Base-by-base conservation (phyloP, 1,140 invertebrate species). In the Popillia japonica region DNA sequence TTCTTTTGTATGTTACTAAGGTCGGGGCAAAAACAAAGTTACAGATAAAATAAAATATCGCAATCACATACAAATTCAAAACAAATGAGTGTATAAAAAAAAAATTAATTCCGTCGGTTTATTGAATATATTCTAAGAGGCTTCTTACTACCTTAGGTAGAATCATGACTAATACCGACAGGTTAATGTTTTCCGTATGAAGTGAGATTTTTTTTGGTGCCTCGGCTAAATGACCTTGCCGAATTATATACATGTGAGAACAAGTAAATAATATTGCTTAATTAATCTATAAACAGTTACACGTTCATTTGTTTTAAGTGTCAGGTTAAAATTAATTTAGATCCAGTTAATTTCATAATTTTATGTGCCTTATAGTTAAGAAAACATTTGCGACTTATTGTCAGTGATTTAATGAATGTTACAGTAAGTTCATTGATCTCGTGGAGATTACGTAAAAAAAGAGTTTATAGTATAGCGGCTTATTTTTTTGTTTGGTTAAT, bases 401-500 rank as follows among this genome's bases (percentile, higher is more conserved):
- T 55, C 14, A 17, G 6, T 17, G 48, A 55, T 55, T 55, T 55
- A 55, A 55, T 55, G 10, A 55, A 55, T 55, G 14, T 55, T 48
- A 17, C 11, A 17, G 48, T 55, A 17, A 55, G 48, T 55, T 55
- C 48, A 55, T 55, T 55, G 48, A 55, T n/a, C 48, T 3, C 17
- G 17, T 6, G n/a, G 14, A 55, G 10, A 17, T n/a, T n/a, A 55
- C 48, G 17, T 3, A 55, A 55, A 55, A 55, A 34, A 14, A 55
- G 48, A 55, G 17, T 55, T 55, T 55, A 55, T 55, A 55, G 48
- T 17, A 6, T 55, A 55, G 48, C 48, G 48, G 48, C 48, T 55
- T 55, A 55, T 55, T 55, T 55, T 55, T 55, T 55, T 55, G 14
- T n/a, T 55, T 17, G 17, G 11, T 55, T 55, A 34, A 34, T 34